phyloP scores from a whole-genome alignment of 2,113 vertebrate genomes.

The Athene cunicularia region DNA sequence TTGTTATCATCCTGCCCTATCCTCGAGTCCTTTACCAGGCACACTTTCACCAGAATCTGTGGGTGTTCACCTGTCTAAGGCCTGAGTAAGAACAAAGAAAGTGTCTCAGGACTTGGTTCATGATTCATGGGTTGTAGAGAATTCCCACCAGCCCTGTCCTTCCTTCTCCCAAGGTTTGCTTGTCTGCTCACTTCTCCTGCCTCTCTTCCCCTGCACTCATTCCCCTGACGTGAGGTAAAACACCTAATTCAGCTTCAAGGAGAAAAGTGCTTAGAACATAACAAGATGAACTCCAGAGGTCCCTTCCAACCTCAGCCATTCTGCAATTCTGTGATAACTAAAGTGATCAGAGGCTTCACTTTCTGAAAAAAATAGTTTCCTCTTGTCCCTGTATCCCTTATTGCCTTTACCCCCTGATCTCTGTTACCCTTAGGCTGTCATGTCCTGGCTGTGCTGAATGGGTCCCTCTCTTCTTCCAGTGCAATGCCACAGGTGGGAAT shows the following conservation, averaged over 20 bases:
- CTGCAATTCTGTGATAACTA: not conserved
- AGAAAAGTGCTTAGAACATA: not conserved
- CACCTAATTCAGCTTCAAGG: not conserved
- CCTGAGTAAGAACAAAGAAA: not conserved
- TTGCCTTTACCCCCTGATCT: not conserved
- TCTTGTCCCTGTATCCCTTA: not conserved
- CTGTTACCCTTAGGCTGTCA: not conserved
- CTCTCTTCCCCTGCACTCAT: not conserved
- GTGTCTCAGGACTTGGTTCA: not conserved
- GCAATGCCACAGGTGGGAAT: slow-evolving; percentile 45
- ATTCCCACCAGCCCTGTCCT: not conserved
- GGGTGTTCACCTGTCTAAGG: not conserved
- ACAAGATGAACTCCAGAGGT: not conserved
- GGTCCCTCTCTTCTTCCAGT: slow-evolving; percentile 30
- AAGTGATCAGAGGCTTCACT: not conserved
- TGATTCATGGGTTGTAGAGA: not conserved
- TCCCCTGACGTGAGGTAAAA: not conserved
- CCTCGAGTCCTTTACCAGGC: not conserved
- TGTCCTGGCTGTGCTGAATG: not conserved
- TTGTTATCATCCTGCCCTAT: not conserved
- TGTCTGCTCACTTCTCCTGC: not conserved
- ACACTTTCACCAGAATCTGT: not conserved
- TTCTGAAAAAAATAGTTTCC: not conserved
- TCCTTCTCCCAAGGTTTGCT: not conserved
- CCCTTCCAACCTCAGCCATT: not conserved